Evolutionary conservation across 2,797 vertebrate genomes (phyloP).

Genomic region (Aulostomus chinensis): DNA sequence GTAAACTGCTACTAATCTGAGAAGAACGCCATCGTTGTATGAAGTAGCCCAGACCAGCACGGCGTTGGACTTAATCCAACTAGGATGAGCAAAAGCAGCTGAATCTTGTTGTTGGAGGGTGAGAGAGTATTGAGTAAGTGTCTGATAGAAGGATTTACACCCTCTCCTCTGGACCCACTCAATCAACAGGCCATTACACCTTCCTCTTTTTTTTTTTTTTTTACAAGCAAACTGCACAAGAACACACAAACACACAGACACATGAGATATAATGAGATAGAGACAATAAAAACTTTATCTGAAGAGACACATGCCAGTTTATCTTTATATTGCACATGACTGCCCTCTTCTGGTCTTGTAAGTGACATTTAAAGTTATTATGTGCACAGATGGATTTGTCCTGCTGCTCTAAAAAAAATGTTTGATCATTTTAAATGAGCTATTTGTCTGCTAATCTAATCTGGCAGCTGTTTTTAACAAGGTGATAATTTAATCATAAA

Average conservation of each 20-base stretch:
- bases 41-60: conserved; percentile 17
- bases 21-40: conserved; percentile 2
- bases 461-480: too few species aligned
- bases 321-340: conserved; percentile 50
- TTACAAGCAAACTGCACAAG: conserved; percentile 15
- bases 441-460: too few species aligned
- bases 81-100: conserved; percentile 28
- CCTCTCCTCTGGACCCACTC: conserved; percentile 45
- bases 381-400: too few species aligned
- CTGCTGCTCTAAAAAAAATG: too few species aligned
- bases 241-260: conserved; percentile 1
- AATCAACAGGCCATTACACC: conserved; percentile 23
- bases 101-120: conserved; percentile 14
- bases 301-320: conserved; percentile 3
- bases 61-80: neutral
- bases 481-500: too few species aligned
- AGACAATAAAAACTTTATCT: conserved; percentile 6
- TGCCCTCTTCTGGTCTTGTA: conserved; percentile 64
- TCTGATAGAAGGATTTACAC: conserved; percentile 49
- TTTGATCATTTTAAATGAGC: too few species aligned
- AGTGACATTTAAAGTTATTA: too few species aligned
- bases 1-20: conserved; percentile 26
- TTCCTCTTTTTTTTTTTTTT: conserved; percentile 42
- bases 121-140: conserved; percentile 27
- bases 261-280: conserved; percentile 5